phyloP scores from a whole-genome alignment of 2,113 vertebrate genomes.

The Archocentrus centrarchus region DNA sequence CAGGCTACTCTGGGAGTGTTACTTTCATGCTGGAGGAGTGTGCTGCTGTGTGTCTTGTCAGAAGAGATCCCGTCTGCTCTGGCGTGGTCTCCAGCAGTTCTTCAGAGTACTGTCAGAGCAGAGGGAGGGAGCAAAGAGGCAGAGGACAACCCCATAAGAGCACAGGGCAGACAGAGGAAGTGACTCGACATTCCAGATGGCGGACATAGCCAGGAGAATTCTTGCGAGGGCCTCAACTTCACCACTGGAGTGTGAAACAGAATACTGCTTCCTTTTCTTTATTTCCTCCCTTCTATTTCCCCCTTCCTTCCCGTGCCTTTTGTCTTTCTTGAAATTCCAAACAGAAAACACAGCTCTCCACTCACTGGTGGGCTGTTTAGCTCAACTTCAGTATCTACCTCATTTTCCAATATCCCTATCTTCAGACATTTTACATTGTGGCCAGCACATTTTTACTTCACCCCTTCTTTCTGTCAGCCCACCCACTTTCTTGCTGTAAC shows the following conservation, averaged over 20 bases:
- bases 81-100: conserved; percentile 54
- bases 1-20: conserved; percentile 54
- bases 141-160: conserved; percentile 65
- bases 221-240: conserved; percentile 76
- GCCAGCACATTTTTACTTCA: conserved; percentile 1
- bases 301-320: conserved; percentile 35
- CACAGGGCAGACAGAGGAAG: conserved; percentile 75
- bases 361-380: conserved; percentile 26
- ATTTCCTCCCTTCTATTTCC: conserved; percentile 24
- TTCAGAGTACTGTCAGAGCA: conserved; percentile 60
- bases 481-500: conserved; percentile 24
- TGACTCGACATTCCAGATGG: conserved; percentile 79
- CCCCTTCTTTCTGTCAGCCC: conserved; percentile 19
- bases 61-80: conserved; percentile 37
- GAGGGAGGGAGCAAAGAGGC: conserved; percentile 58
- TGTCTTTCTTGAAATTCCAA: conserved; percentile 50
- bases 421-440: not conserved
- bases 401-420: conserved; percentile 27
- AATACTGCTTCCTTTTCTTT: conserved; percentile 57
- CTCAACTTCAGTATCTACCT: conserved; percentile 14
- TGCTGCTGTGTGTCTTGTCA: conserved; percentile 53
- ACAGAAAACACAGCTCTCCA: conserved; percentile 30
- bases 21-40: conserved; percentile 53
- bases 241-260: conserved; percentile 73
- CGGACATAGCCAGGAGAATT: conserved; percentile 74